Evolutionary conservation across 2,113 vertebrate genomes (phyloP), one percentile per base, ranked within the genome.

Genomic region (Mola mola): DNA sequence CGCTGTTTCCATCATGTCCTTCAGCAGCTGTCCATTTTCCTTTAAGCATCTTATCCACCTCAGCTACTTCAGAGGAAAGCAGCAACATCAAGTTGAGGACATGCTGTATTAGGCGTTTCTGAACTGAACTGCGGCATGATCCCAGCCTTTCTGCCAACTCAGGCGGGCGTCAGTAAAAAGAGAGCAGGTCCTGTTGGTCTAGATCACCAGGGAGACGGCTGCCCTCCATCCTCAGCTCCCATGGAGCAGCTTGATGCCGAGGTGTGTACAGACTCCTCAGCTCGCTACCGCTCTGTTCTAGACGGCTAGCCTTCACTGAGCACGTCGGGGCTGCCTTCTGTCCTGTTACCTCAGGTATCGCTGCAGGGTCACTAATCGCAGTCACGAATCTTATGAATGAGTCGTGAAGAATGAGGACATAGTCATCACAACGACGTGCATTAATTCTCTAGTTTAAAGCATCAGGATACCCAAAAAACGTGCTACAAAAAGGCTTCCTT

Each of bases 131-230:
- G 34, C 50, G 55, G 47, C 40, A 26, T 33, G 33, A 56, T 60
- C 63, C 43, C 64, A 50, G 53, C 52, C 34, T 65, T 1, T 17
- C 47, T 37, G 22, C 47, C 47, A 42, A 72, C 56, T 58, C 50
- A 21, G 50, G 66, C 83, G 72, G 75, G 73, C 37, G 78, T 51
- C 34, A 48, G 48, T 82, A 69, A 82, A 73, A 66, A 78, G 51
- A 72, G 78, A 77, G 55, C 46, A 57, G 63, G 61, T 81, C 47
- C 52, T 66, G 66, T 79, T 73, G 60, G 63, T 56, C 34, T 33
- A 20, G 37, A 53, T 87, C 74, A 87, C 83, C 79, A 71, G 76
- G 81, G 83, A 83, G 73, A 86, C 81, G 42, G 74, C 72, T 59
- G 61, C 57, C 75, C 78, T 81, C 66, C 57, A 37, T 66, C 48